phyloP scores from a whole-genome alignment of 2,797 vertebrate species.

The Halcyon chelicuti region DNA sequence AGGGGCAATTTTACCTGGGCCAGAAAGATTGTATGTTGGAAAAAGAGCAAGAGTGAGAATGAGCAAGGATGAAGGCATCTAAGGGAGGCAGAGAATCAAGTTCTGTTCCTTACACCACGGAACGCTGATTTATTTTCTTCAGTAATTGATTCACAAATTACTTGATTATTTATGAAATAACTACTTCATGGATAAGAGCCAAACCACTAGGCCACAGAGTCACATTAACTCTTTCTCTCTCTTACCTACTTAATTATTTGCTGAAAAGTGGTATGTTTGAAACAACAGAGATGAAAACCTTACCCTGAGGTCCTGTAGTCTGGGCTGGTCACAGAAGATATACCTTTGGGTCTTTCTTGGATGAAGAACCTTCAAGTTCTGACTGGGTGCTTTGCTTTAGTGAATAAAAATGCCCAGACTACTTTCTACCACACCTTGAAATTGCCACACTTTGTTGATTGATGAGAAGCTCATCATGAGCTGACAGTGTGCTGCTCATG shows the following conservation, averaged over 20 bases:
- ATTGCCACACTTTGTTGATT: too few species aligned
- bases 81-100: not conserved
- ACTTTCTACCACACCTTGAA: not conserved
- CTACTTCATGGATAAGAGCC: not conserved
- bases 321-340: not conserved
- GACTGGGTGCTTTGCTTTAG: not conserved
- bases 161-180: conserved; percentile 8
- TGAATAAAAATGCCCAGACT: not conserved
- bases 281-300: not conserved
- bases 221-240: not conserved
- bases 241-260: not conserved
- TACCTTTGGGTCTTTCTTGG: not conserved
- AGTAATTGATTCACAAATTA: not conserved
- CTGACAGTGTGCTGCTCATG: too few species aligned
- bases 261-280: not conserved
- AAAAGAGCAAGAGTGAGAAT: not conserved
- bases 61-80: not conserved
- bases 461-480: too few species aligned
- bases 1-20: not conserved
- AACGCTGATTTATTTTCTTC: not conserved
- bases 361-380: not conserved
- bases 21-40: not conserved
- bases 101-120: not conserved
- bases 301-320: not conserved
- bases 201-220: not conserved